Conservation (phyloP, 2,113 vertebrate genomes). For the Phrynosoma blainvillii region DNA sequence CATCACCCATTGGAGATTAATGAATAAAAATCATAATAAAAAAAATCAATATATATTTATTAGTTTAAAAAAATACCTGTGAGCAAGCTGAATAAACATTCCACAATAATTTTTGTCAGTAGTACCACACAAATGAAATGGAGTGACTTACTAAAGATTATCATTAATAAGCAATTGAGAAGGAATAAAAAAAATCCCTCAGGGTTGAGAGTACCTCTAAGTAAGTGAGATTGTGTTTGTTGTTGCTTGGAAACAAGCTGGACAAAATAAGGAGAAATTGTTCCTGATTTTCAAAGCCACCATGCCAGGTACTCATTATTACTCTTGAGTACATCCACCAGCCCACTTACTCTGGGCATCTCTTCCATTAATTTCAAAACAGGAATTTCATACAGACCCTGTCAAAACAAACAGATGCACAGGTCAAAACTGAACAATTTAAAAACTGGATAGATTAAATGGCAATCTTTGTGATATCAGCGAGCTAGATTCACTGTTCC, state of each 20-base stretch:
- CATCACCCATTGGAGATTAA: no score
- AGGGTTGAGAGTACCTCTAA: constrained; percentile 11
- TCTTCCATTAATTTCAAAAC: no score
- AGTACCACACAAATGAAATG: constrained; percentile 22
- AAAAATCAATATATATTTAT: neutral
- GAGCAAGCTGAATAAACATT: neutral
- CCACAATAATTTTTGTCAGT: constrained; percentile 5
- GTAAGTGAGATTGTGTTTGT: constrained; percentile 29
- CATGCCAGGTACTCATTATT: neutral
- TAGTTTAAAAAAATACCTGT: neutral
- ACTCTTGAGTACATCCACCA: neutral
- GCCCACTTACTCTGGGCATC: no score
- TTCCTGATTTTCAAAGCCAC: neutral
- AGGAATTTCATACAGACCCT: no score
- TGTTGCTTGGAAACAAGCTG: constrained; percentile 14
- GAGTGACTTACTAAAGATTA: neutral
- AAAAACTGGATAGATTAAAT: no score
- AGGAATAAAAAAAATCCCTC: constrained; percentile 28
- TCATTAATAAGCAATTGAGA: constrained; percentile 32
- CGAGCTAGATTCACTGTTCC: no score
- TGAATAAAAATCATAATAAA: neutral
- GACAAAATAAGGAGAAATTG: neutral
- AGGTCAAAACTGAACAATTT: no score
- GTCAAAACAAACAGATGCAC: no score
- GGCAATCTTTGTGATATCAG: no score